Evolutionary conservation across 2,888 invertebrate genomes (phyloP), one percentile per base, ranked within the genome.

Genomic region (Conistra vaccinii): DNA sequence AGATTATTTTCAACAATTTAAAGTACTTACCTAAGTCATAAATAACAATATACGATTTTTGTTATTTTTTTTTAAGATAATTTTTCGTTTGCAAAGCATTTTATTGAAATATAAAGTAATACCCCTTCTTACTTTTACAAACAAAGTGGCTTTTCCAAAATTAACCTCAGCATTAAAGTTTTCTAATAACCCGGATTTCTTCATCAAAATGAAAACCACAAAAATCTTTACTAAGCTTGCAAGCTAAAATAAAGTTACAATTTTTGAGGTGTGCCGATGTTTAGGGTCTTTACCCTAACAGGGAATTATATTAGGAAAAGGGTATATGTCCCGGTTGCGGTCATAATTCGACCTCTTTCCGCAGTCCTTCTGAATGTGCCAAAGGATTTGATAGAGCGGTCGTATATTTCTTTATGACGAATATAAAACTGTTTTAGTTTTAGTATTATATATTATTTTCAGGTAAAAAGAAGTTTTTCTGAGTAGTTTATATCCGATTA

Each of bases 271-370:
- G 10, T 57, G 23, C 32, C 55, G 35, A 78, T 67, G 26, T 63
- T 70, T 48, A 45, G 45, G 66, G 12, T 26, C 39, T 79, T 70
- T 20, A 60, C 65, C 66, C 60, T 67, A 67, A 75, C 35, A 69
- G 48, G 32, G 45, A 45, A 79, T 73, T 74, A 73, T 73, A 68
- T 74, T 55, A 72, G 62, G 29, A 60, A 81, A 60, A 80, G 80
- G 80, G 85, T 80, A 60, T 71, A 73, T 48, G 66, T 58, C 57
- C 79, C 73, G 2, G 73, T 77, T 57, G 77, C 70, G 85, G 80
- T 77, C 82, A 73, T 61, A 69, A 63, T 26, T 62, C 53, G 74
- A 76, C 76, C 85, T 63, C 60, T 67, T 77, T 73, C 55, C 35
- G 51, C 58, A n/a, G 65, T 65, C n/a, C 51, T 61, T 73, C n/a